Evolutionary conservation across 2,797 vertebrate species (phyloP).

Genomic region (Bovichtus diacanthus): DNA sequence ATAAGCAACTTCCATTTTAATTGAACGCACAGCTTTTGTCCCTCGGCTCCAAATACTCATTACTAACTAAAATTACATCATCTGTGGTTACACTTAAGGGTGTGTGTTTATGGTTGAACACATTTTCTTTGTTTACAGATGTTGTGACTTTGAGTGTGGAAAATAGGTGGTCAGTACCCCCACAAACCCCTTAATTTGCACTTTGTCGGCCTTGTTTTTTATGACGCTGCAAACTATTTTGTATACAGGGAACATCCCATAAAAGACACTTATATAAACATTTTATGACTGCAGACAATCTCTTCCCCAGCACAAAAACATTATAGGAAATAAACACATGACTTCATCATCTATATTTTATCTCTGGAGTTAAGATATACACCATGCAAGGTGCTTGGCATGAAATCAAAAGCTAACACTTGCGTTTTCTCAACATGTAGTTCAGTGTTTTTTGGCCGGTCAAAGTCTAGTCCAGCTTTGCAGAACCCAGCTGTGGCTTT

Average conservation of each 20-base stretch:
- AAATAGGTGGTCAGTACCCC: conserved; percentile 78
- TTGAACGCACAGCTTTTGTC: conserved; percentile 58
- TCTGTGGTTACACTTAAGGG: conserved; percentile 71
- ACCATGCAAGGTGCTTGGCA: conserved; percentile 71
- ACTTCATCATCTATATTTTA: conserved; percentile 73
- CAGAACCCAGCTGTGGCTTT: conserved; percentile 67
- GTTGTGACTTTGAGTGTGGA: conserved; percentile 74
- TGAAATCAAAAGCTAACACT: conserved; percentile 47
- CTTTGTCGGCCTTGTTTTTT: conserved; percentile 79
- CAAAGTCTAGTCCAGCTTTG: conserved; percentile 52
- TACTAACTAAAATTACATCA: conserved; percentile 74
- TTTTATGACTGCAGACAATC: conserved; percentile 80
- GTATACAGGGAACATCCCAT: conserved; percentile 80
- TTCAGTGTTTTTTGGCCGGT: conserved; percentile 26
- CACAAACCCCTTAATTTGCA: conserved; percentile 80
- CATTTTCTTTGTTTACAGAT: conserved; percentile 74
- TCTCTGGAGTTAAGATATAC: conserved; percentile 47
- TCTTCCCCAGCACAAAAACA: conserved; percentile 72
- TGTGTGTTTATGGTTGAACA: conserved; percentile 62
- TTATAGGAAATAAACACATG: conserved; percentile 68
- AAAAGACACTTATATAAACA: conserved; percentile 84
- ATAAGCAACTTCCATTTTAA: conserved; percentile 62
- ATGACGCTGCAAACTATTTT: conserved; percentile 82
- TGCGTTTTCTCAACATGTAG: conserved; percentile 34
- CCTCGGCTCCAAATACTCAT: conserved; percentile 56